Evolutionary conservation across 1,140 invertebrate genomes (phyloP).

Genomic region (Acromyrmex charruanus): DNA sequence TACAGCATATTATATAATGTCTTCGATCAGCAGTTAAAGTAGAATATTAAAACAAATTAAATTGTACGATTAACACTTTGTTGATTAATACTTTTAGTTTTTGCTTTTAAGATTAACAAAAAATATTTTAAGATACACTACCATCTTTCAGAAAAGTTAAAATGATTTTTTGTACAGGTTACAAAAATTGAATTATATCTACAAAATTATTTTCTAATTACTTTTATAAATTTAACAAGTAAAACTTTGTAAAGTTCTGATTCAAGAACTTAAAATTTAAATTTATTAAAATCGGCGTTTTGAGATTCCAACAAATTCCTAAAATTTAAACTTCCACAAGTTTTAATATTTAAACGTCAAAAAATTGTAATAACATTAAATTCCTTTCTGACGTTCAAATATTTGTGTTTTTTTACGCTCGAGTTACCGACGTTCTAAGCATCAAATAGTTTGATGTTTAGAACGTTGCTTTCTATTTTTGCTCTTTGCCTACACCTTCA

Average conservation of each 20-base stretch:
- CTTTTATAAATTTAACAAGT: neutral
- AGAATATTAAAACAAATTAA: neutral
- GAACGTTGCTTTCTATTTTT: conserved; percentile 43
- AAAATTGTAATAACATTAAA: neutral
- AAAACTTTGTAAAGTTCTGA: neutral
- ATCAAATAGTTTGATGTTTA: neutral
- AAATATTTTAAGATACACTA: neutral
- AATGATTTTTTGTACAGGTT: neutral
- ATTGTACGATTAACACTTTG: neutral
- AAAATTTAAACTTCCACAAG: neutral
- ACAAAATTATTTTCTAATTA: neutral
- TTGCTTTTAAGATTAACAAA: conserved; percentile 5
- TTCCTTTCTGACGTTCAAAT: neutral
- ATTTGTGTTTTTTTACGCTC: neutral
- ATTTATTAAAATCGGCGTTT: neutral
- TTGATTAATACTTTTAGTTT: neutral
- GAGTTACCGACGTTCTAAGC: neutral
- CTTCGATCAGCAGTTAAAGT: neutral
- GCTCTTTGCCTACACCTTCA: conserved; percentile 22
- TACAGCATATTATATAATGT: neutral
- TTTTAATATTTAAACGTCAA: neutral
- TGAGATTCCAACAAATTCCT: neutral
- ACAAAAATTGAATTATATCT: neutral
- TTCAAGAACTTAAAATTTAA: neutral
- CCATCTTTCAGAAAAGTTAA: neutral